Conservation (phyloP, 1,140 invertebrate genomes). For the Charaxes varanes region DNA sequence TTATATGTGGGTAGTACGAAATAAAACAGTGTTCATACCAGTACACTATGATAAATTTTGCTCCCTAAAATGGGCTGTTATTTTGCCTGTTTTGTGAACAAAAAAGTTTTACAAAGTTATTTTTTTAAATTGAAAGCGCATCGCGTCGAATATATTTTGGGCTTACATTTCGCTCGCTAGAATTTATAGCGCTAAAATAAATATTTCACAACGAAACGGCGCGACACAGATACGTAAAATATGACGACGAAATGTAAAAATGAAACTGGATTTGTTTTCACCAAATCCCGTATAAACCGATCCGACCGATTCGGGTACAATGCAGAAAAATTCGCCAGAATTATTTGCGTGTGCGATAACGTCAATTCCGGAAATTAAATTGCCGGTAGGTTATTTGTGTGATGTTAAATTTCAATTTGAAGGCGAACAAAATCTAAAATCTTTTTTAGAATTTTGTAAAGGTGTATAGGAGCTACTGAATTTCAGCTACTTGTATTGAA, state of each 20-base stretch:
- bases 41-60: no score
- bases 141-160: constrained; percentile 1
- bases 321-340: constrained; percentile 5
- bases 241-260: constrained; percentile 12
- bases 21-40: no score
- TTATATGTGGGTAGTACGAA: no score
- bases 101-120: no score
- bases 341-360: constrained; percentile 12
- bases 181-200: constrained; percentile 10
- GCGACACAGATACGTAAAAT: constrained; percentile 13
- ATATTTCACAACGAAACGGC: constrained; percentile 11
- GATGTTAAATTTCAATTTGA: background rate
- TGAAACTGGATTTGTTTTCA: constrained; percentile 11
- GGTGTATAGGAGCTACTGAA: no score
- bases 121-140: no score
- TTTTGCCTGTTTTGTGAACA: no score
- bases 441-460: no score
- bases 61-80: no score
- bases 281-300: constrained; percentile 11
- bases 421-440: background rate
- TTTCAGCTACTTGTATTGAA: no score
- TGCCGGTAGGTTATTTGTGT: background rate
- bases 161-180: background rate
- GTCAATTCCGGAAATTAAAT: constrained; percentile 11
- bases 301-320: constrained; percentile 5